phyloP scores from a whole-genome alignment of 2,888 invertebrate genomes.

The Drosophila maculinotata region DNA sequence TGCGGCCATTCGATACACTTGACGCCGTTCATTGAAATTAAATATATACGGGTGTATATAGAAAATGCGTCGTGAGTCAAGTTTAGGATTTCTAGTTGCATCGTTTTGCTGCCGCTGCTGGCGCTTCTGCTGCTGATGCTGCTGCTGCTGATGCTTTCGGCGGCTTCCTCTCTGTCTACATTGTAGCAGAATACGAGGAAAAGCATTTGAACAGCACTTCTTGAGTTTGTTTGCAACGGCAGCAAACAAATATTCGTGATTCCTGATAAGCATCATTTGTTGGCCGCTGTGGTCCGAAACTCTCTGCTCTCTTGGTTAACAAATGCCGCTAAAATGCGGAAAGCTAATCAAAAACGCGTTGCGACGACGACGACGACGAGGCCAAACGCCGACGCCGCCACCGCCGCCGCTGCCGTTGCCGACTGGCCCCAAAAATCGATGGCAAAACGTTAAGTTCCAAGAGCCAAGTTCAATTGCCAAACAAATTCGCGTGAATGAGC shows the following conservation, averaged over 20 bases:
- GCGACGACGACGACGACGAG: conserved; percentile 54
- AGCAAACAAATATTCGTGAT: conserved; percentile 85
- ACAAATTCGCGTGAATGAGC: conserved; percentile 82
- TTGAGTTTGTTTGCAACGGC: conserved; percentile 68
- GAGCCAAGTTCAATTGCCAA: conserved; percentile 84
- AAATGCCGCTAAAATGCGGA: conserved; percentile 81
- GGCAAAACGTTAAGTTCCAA: conserved; percentile 66
- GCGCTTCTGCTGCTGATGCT: conserved; percentile 15
- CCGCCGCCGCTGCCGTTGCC: conserved; percentile 12
- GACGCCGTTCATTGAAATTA: conserved; percentile 67
- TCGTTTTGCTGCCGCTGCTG: conserved; percentile 41
- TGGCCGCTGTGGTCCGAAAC: conserved; percentile 54
- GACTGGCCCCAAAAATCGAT: conserved; percentile 58
- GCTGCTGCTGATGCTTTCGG: conserved; percentile 16
- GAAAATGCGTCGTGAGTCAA: conserved; percentile 82
- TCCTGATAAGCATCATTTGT: conserved; percentile 84
- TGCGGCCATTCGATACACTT: conserved; percentile 77
- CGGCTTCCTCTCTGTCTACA: conserved; percentile 15
- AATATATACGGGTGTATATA: conserved; percentile 61
- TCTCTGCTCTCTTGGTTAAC: conserved; percentile 45
- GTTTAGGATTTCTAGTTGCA: conserved; percentile 74
- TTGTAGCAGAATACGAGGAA: conserved; percentile 44
- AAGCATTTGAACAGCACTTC: conserved; percentile 80
- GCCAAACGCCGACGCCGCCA: conserved; percentile 7
- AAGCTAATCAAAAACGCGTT: conserved; percentile 84